Conservation (phyloP, 2,888 invertebrate species). For the Lissonota sp. region DNA sequence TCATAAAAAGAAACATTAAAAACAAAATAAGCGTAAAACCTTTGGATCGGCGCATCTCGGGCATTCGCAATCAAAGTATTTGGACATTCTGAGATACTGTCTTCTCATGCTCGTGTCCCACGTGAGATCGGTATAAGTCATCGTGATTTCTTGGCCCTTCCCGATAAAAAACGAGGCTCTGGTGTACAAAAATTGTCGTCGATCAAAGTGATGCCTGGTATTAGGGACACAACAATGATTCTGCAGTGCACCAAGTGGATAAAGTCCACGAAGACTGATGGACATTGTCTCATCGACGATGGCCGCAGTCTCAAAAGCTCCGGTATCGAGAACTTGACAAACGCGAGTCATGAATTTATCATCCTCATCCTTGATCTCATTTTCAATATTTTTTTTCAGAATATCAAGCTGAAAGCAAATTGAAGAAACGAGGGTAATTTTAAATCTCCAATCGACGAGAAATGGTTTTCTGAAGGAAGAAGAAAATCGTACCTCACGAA, state of each 20-base stretch:
- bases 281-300: constrained; percentile 80
- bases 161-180: constrained; percentile 86
- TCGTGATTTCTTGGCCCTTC: constrained; percentile 87
- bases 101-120: constrained; percentile 89
- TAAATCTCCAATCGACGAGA: background rate
- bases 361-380: constrained; percentile 85
- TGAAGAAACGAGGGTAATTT: background rate
- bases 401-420: constrained; percentile 81
- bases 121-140: constrained; percentile 87
- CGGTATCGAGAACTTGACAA: constrained; percentile 88
- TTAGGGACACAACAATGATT: constrained; percentile 90
- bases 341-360: constrained; percentile 86
- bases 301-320: constrained; percentile 88
- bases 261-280: constrained; percentile 87
- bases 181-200: constrained; percentile 86
- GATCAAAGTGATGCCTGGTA: constrained; percentile 87
- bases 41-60: constrained; percentile 88
- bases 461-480: background rate
- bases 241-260: constrained; percentile 88
- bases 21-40: constrained; percentile 70
- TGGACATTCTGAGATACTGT: constrained; percentile 87
- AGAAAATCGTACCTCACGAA: constrained; percentile 84
- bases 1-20: too few species aligned
- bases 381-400: constrained; percentile 84
- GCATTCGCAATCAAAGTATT: constrained; percentile 89